Base-by-base conservation (phyloP, 2,888 invertebrate species). In the Dasysyrphus tricinctus region DNA sequence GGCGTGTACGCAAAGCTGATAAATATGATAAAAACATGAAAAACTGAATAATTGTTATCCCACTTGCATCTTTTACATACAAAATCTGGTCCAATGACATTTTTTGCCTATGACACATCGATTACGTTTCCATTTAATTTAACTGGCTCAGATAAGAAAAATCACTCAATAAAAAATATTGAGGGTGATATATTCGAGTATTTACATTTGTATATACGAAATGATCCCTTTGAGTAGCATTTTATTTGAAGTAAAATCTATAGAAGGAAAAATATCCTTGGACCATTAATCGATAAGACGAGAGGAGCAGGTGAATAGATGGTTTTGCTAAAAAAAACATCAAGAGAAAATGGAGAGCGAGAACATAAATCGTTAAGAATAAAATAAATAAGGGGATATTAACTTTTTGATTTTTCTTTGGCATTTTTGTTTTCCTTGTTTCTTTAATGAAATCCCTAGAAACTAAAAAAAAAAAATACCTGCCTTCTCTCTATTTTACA, bases 231-330 rank as follows among this genome's bases (percentile, higher is more conserved):
- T 19, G n/a, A 44, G 42, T 9, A 29, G 24, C 44, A 6, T 44
- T 32, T 19, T 39, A 19, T 44, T 44, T 14, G n/a, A 14, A 14
- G n/a, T 34, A 42, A 14, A 67, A 49, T 34, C 19, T 67, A 75
- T 42, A 69, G 61, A 49, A 51, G 70, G 57, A 54, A 79, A 79
- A 67, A 76, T 70, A 73, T 80, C 84, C 76, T 77, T 85, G 76
- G 65, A 85, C 72, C 67, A 56, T 67, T 29, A 85, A 85, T 85
- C 84, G 80, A 85, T 85, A 85, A 84, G 65, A 42, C 11, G 37
- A 80, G 42, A 65, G 76, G 32, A 61, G 56, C 29, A 49, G 51
- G 65, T 44, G 51, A 19, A 51, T 34, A 14, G 11, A 44, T 32
- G 39, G 6, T 16, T 0, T 3, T 51, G 12, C 14, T 51, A 14